These are phyloP conservation scores for Motacilla alba DNA, from an alignment of 2,113 vertebrate species.

Conservation along the genomic window DNA sequence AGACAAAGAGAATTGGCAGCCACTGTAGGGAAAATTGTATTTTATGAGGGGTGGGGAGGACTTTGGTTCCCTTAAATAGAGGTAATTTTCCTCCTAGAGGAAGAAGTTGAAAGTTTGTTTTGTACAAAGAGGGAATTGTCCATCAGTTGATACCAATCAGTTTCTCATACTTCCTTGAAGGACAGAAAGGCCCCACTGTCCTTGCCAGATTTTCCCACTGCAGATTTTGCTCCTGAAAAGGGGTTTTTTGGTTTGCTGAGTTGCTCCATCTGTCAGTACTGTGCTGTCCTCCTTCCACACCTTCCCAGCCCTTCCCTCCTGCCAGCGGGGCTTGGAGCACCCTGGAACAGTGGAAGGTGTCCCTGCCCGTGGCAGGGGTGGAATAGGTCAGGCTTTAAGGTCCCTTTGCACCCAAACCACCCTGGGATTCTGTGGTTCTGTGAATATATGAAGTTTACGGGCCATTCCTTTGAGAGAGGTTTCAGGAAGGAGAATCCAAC, in stretches of 20 bases:
- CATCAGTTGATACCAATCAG: neutral
- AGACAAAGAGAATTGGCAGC: neutral
- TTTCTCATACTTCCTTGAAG: neutral
- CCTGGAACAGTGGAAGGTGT: neutral
- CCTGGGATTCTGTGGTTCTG: neutral
- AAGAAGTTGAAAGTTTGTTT: neutral
- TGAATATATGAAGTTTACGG: neutral
- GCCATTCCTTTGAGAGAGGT: neutral
- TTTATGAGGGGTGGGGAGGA: neutral
- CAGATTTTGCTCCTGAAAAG: neutral
- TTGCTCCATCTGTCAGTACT: neutral
- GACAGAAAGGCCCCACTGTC: neutral
- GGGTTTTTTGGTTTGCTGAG: accelerated
- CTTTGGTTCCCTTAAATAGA: neutral
- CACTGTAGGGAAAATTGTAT: neutral
- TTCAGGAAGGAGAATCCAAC: neutral
- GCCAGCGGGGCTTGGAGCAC: accelerated
- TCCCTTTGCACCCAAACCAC: neutral
- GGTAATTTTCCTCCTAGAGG: neutral
- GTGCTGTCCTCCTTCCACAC: accelerated
- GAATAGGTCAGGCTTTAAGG: neutral
- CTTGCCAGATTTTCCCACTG: neutral
- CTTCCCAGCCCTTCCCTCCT: neutral
- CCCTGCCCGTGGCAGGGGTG: neutral
- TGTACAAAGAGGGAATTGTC: neutral